Evolutionary conservation across 1,140 invertebrate genomes (phyloP), one percentile per base, ranked within the genome.

Genomic region (Leguminivora glycinivorella): DNA sequence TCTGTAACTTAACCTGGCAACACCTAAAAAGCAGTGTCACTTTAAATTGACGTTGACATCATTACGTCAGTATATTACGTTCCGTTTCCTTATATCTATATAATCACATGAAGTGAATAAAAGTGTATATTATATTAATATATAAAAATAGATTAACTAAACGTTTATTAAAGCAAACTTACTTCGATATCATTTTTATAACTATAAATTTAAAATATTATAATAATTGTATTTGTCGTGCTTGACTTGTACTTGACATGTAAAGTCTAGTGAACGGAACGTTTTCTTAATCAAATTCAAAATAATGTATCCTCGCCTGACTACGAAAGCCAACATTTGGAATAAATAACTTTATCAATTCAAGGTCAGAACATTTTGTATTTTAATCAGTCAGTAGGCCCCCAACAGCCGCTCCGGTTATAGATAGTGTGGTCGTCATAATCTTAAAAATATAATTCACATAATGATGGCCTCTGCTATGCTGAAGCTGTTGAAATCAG

Each of bases 321-420:
- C 84, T 73, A 79, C 81, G 71, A 81, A 73, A 76, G 74, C 43
- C 34, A 22, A 40, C 38, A 76, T 73, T 75, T 78, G 79, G 78
- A 85, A 84, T 87, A 83, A 85, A 84, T 87, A 83, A 83, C 83
- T 84, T 88, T 89, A 90, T 90, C 85, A 88, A 87, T 83, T 88
- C 82, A 90, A 90, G 88, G 88, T 88, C 83, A 87, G 77, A 82
- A 85, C 80, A 82, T 85, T 63, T 84, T 80, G 80, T 88, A 88
- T 88, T 88, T 85, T 85, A 89, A 88, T 90, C 87, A 88, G 86
- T 89, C 69, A 73, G 75, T 77, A 77, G 79, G 79, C 77, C 82
- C 80, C 75, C 68, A 74, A 72, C 71, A 22, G 69, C 56, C 66
- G 58, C 58, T 63, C 58, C 34, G 58, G 31, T 67, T 67, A 67